A percentile compares a stretch with the other conserved stretches of the same genome.
phyloP scores from a whole-genome alignment of 2,888 invertebrate species.

The Nemotelus pantherinus region DNA sequence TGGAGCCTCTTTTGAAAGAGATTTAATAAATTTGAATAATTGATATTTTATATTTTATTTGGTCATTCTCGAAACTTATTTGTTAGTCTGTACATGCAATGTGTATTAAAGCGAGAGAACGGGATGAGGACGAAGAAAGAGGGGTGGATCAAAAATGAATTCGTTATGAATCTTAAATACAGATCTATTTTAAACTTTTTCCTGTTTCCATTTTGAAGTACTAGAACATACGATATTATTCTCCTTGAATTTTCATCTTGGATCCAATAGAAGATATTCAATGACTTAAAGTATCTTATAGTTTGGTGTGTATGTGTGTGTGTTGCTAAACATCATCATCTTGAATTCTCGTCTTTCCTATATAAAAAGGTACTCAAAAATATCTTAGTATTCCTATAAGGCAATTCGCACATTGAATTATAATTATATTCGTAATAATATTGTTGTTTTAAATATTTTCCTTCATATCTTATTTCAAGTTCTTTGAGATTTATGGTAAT shows the following conservation, averaged over 20 bases:
- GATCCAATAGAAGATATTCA: too few species aligned
- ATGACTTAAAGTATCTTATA: too few species aligned
- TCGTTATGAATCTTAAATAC: background rate
- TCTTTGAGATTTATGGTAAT: background rate
- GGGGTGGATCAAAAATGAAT: too few species aligned
- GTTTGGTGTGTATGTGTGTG: background rate
- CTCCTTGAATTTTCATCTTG: too few species aligned
- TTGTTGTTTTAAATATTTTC: constrained; percentile 7
- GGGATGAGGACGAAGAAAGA: too few species aligned
- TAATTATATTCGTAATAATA: constrained; percentile 15
- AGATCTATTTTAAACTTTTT: background rate
- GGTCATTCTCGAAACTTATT: too few species aligned
- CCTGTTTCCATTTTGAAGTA: background rate
- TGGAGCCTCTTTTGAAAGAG: too few species aligned
- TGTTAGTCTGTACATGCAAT: too few species aligned
- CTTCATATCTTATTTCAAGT: constrained; percentile 18
- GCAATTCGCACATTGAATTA: constrained; percentile 39
- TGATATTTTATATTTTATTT: too few species aligned
- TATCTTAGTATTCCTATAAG: constrained; percentile 42
- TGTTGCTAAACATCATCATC: background rate
- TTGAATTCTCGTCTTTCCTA: constrained; percentile 21
- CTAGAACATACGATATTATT: too few species aligned
- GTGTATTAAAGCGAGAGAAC: too few species aligned
- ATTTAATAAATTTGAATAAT: too few species aligned
- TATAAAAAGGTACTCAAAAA: constrained; percentile 43